Evolutionary conservation across 2,888 invertebrate genomes (phyloP).

Genomic region (Dysmachus trigonus): DNA sequence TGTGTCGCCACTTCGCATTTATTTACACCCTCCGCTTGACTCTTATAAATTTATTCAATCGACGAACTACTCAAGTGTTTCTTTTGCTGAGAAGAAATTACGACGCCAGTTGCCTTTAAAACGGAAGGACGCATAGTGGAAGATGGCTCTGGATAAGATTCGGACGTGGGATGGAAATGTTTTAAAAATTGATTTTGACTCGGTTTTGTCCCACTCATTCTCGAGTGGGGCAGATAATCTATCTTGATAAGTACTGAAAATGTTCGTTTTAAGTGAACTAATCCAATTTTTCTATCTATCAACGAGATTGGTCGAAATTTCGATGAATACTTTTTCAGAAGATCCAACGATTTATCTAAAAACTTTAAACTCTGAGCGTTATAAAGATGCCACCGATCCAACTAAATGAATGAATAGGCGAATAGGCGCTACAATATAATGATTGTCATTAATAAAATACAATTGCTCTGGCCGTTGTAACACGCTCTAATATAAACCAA

Average conservation of each 20-base stretch:
- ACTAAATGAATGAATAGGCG: too few species aligned
- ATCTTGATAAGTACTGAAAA: neutral
- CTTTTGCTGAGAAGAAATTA: neutral
- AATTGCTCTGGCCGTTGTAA: too few species aligned
- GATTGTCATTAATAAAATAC: too few species aligned
- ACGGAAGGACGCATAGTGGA: neutral
- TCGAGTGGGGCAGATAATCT: neutral
- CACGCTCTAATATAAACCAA: too few species aligned
- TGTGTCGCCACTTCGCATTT: neutral
- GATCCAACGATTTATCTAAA: neutral
- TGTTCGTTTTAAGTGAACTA: neutral
- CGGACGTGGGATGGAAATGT: neutral
- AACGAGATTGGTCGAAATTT: neutral
- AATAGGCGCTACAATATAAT: too few species aligned
- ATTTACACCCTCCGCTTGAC: neutral
- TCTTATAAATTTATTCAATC: slow-evolving; percentile 15
- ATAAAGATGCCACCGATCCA: too few species aligned
- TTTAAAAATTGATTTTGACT: neutral
- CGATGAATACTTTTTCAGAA: neutral
- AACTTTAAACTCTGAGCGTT: neutral
- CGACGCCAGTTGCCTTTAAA: neutral
- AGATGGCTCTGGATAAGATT: neutral
- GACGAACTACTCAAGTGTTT: slow-evolving; percentile 15
- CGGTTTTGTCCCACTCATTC: neutral
- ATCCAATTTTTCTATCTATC: neutral